Evolutionary conservation across 2,888 invertebrate genomes (phyloP).

Genomic region (Lasioglossum marginatum): DNA sequence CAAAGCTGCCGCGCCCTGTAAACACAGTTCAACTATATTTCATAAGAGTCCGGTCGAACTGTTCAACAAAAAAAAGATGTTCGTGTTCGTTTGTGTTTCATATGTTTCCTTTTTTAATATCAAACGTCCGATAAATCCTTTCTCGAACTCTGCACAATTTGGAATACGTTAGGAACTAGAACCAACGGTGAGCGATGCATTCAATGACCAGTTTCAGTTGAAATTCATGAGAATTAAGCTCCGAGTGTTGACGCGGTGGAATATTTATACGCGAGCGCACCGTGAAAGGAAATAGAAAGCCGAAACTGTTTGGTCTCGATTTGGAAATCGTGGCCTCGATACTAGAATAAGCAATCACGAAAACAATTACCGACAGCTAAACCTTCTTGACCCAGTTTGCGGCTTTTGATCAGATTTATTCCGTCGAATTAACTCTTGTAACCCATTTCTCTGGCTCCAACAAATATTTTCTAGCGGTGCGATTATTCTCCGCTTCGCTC

Average conservation of each 20-base stretch:
- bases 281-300: not conserved
- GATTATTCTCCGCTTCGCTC: not conserved
- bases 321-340: not conserved
- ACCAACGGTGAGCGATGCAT: too few relatives aligned
- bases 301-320: not conserved
- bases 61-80: not conserved
- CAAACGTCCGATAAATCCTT: conserved; percentile 26
- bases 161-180: not conserved
- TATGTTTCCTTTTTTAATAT: conserved; percentile 19
- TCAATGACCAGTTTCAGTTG: too few relatives aligned
- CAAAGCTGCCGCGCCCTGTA: conserved; percentile 64
- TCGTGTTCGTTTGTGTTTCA: not conserved
- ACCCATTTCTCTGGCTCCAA: not conserved
- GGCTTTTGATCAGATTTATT: not conserved
- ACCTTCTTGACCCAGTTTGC: not conserved
- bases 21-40: conserved; percentile 60
- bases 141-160: not conserved
- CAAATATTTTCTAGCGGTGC: not conserved
- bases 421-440: not conserved
- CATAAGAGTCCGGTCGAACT: conserved; percentile 39
- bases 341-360: not conserved
- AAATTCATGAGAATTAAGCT: not conserved
- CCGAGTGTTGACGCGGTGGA: not conserved
- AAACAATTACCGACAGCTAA: not conserved
- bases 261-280: not conserved